Evolutionary conservation across 1,140 invertebrate species (phyloP), one percentile per base, ranked within the genome.

Genomic region (Drosophila parabipectinata): DNA sequence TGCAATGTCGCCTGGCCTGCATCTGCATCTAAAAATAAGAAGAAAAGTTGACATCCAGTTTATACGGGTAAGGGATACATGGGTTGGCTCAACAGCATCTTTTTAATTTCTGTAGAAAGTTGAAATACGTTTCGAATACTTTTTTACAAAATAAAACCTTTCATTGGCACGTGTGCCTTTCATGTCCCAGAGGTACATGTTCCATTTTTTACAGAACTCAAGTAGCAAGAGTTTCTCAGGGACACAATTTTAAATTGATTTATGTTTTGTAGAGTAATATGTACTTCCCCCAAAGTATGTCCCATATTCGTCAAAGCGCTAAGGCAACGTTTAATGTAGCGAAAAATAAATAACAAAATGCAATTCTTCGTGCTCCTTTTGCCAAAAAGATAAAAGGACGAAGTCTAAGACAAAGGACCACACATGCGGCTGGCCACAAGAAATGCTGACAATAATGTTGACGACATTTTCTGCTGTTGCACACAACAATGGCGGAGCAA

Each of bases 391-490:
- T 6, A 37, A 7, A 52, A 18, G 62, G n/a, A 30, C 4, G 55
- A 12, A 30, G 39, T 32, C 44, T 48, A 61, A 56, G 57, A 52
- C 59, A 62, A 69, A 69, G 26, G 51, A 69, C 48, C 61, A 56
- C 56, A 60, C 44, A 78, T 77, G 62, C 34, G 62, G 55, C 52
- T 37, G 45, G 56, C 64, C 47, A 48, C 78, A 77, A 72, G 67
- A 71, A 77, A 81, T 66, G 14, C 45, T 28, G 60, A 75, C 60
- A 64, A 75, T 73, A 73, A 79, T 84, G 72, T 77, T 73, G 81
- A 77, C 72, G 83, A 73, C 67, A 77, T 77, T 84, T 84, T 84
- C 75, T 83, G 75, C 74, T 82, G 79, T 80, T 77, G 72, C 76
- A 79, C 80, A 76, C 48, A 84, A 71, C 66, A 71, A 71, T 71